Conservation (phyloP, 2,888 invertebrate species). For the Acleris sparsana region DNA sequence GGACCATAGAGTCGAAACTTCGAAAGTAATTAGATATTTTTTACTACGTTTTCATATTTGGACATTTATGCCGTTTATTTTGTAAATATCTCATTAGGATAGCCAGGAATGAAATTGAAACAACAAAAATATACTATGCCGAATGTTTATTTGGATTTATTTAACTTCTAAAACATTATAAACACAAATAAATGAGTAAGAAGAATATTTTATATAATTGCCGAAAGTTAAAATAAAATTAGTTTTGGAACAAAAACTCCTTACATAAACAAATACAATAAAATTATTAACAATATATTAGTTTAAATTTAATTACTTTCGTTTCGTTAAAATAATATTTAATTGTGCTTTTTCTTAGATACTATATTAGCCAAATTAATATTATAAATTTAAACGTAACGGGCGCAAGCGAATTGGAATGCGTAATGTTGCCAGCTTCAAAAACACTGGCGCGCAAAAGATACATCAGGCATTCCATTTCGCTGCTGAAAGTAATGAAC, state of each 20-base stretch:
- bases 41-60: too few species aligned
- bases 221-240: constrained; percentile 58
- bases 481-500: constrained; percentile 53
- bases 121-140: constrained; percentile 68
- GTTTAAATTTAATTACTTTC: constrained; percentile 62
- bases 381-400: constrained; percentile 51
- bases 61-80: not conserved
- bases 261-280: constrained; percentile 71
- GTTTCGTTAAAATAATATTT: constrained; percentile 69
- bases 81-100: not conserved
- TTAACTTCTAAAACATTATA: constrained; percentile 79
- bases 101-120: constrained; percentile 43
- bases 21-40: too few species aligned
- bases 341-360: constrained; percentile 79
- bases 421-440: constrained; percentile 58
- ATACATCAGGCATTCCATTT: constrained; percentile 44
- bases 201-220: constrained; percentile 53
- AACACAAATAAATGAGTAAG: constrained; percentile 81
- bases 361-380: constrained; percentile 79
- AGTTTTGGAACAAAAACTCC: constrained; percentile 61
- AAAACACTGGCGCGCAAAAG: constrained; percentile 46
- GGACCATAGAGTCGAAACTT: too few species aligned
- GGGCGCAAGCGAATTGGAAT: constrained; percentile 47
- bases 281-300: constrained; percentile 83
- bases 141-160: constrained; percentile 81